These are phyloP conservation scores for Leuciscus waleckii DNA, from an alignment of 2,797 vertebrate genomes.

Conservation along the genomic window DNA sequence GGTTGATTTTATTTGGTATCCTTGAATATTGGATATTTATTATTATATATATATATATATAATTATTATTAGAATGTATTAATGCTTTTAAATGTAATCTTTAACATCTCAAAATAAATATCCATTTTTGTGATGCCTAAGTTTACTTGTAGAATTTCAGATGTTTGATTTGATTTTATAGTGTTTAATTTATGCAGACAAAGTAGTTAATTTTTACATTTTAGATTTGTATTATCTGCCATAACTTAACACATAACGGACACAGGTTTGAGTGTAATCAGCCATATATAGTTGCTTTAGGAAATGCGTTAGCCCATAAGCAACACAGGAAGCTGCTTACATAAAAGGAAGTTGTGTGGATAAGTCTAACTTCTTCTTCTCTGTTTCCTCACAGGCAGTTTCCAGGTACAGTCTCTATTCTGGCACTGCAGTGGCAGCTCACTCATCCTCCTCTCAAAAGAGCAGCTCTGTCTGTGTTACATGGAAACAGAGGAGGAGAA, in stretches of 20 bases:
- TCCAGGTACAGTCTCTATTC: conserved; percentile 85
- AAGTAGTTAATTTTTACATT: not conserved
- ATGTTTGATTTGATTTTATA: not conserved
- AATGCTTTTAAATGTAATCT: too few relatives aligned
- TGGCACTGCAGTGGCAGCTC: conserved; percentile 87
- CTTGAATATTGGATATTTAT: not conserved
- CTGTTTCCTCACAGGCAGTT: conserved; percentile 77
- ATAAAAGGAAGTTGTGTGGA: not conserved
- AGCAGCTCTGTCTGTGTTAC: conserved; percentile 93
- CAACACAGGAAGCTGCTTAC: not conserved
- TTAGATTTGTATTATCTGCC: not conserved
- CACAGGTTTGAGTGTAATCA: not conserved
- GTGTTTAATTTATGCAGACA: not conserved
- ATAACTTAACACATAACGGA: not conserved
- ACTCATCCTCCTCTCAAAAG: conserved; percentile 87
- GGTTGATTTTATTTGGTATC: not conserved
- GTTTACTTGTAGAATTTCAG: not conserved
- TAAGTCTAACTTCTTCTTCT: not conserved
- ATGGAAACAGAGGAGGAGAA: conserved; percentile 80
- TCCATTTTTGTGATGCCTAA: not conserved
- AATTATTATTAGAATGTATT: too few relatives aligned
- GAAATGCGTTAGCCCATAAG: not conserved
- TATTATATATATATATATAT: too few relatives aligned
- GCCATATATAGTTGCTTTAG: not conserved
- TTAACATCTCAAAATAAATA: not conserved